These are phyloP conservation scores for Ia io DNA, from an alignment of 2,113 vertebrate genomes.

Conservation along the genomic window DNA sequence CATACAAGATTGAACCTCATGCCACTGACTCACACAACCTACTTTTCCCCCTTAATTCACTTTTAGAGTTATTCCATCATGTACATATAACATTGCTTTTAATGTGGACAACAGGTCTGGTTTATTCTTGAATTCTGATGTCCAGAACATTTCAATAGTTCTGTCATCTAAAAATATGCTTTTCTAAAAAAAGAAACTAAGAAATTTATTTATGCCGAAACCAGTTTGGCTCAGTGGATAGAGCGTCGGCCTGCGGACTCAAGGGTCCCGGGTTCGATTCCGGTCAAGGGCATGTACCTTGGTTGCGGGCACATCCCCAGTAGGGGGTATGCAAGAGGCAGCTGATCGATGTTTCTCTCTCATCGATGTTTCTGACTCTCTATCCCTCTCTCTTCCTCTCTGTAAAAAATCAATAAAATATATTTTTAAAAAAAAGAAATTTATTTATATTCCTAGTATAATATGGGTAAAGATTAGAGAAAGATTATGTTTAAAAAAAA, in stretches of 20 bases:
- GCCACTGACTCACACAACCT: constrained; percentile 39
- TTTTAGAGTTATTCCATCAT: constrained; percentile 49
- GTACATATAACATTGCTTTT: constrained; percentile 56
- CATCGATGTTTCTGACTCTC: too few relatives aligned
- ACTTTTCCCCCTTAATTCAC: constrained; percentile 49
- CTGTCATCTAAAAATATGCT: neutral
- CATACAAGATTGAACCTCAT: constrained; percentile 57
- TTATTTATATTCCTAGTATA: neutral
- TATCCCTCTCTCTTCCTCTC: too few relatives aligned
- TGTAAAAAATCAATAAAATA: too few relatives aligned
- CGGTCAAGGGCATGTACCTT: too few relatives aligned
- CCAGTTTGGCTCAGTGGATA: too few relatives aligned
- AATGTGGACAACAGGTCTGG: constrained; percentile 34
- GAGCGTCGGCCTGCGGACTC: too few relatives aligned
- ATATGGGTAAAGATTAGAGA: neutral
- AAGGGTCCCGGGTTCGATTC: too few relatives aligned
- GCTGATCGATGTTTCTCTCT: too few relatives aligned
- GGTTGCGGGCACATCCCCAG: too few relatives aligned
- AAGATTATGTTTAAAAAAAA: neutral
- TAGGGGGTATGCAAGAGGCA: too few relatives aligned
- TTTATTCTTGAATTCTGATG: neutral
- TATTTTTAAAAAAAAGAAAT: too few relatives aligned
- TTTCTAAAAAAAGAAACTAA: neutral
- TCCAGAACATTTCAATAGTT: neutral
- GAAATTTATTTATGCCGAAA: neutral